Evolutionary conservation across 2,797 vertebrate genomes (phyloP).

Genomic region (Carcharodon carcharias): DNA sequence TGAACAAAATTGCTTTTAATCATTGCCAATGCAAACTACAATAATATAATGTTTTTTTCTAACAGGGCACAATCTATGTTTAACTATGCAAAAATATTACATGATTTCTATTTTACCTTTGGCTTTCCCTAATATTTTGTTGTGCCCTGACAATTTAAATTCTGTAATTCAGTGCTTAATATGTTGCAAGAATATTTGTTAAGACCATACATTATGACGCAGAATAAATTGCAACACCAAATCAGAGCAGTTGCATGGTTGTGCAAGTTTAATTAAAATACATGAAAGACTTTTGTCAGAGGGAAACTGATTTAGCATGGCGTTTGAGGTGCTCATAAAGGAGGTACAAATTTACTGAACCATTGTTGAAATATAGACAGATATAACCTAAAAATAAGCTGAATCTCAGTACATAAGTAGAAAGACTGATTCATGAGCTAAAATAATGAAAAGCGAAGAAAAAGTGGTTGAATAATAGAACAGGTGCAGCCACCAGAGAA

Average conservation of each 20-base stretch:
- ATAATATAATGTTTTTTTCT: background rate
- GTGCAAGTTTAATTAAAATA: background rate
- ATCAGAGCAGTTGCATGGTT: background rate
- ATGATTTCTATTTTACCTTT: background rate
- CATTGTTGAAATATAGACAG: background rate
- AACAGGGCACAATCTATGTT: background rate
- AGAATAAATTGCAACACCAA: background rate
- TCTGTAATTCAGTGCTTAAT: background rate
- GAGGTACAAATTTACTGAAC: background rate
- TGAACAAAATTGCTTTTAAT: background rate
- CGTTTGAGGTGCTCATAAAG: background rate
- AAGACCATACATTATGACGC: background rate
- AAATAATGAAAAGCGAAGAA: background rate
- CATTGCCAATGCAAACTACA: background rate
- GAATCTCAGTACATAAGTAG: background rate
- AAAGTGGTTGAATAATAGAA: background rate
- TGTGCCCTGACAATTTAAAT: background rate
- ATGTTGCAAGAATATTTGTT: background rate
- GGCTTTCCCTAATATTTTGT: background rate
- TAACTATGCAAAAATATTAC: background rate
- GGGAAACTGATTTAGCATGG: background rate
- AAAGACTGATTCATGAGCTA: background rate
- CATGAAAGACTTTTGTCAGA: background rate
- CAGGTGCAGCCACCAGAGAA: background rate
- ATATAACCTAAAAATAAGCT: background rate